phyloP scores from a whole-genome alignment of 1,140 invertebrate species.

The Pararge aegeria region DNA sequence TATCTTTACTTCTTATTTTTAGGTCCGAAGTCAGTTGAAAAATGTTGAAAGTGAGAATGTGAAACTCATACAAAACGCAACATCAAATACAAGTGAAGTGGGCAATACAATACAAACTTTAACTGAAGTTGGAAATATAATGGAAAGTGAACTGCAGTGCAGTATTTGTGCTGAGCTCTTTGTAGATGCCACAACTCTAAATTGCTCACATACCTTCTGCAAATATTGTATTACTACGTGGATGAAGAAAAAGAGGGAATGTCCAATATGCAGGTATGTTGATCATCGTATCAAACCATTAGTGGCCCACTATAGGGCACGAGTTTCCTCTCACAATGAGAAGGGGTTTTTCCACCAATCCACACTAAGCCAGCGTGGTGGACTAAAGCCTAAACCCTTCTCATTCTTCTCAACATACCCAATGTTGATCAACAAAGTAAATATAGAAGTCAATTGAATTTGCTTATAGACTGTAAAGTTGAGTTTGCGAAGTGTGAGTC shows the following conservation, averaged over 20 bases:
- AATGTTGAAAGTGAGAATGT: constrained; percentile 74
- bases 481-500: no score
- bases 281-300: no score
- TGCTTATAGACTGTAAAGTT: no score
- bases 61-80: constrained; percentile 47
- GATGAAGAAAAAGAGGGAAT: constrained; percentile 86
- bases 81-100: constrained; percentile 2
- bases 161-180: constrained; percentile 90
- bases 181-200: constrained; percentile 84
- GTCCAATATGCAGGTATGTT: constrained; percentile 85
- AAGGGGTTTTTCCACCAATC: no score
- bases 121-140: constrained; percentile 81
- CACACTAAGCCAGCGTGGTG: no score
- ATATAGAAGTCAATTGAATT: no score
- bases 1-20: not conserved
- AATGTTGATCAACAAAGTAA: no score
- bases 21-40: constrained; percentile 55
- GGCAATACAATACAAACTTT: constrained; percentile 50
- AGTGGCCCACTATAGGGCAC: no score
- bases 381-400: no score
- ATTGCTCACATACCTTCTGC: constrained; percentile 91
- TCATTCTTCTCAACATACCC: no score
- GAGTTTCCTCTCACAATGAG: no score
- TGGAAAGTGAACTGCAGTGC: constrained; percentile 89
- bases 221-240: constrained; percentile 86